Evolutionary conservation across 2,888 invertebrate species (phyloP).

Genomic region (Micoletzkya japonica): DNA sequence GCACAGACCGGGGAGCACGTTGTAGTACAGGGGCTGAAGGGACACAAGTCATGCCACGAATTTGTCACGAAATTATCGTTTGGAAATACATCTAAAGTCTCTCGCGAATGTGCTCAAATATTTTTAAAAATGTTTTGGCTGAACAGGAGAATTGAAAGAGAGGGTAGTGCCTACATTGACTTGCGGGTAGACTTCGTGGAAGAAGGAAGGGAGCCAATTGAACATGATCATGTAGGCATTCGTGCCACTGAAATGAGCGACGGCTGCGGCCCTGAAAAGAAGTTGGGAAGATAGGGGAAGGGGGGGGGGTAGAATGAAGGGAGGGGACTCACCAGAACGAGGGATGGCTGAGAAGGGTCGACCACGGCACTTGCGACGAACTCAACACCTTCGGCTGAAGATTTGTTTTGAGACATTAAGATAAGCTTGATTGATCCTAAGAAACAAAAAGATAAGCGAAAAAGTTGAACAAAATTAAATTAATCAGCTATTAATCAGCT

Average conservation of each 20-base stretch:
- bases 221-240: constrained; percentile 76
- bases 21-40: constrained; percentile 74
- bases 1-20: constrained; percentile 76
- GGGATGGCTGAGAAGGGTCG: constrained; percentile 70
- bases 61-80: too few species aligned
- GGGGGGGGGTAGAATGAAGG: neutral
- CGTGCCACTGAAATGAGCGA: constrained; percentile 76
- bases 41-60: neutral
- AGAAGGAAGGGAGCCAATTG: constrained; percentile 78
- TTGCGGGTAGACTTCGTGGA: constrained; percentile 75
- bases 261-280: constrained; percentile 72
- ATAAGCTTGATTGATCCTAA: too few species aligned
- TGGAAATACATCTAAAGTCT: too few species aligned
- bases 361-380: constrained; percentile 73
- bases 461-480: too few species aligned
- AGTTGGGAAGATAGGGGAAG: neutral
- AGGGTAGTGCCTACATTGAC: constrained; percentile 67
- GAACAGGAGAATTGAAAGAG: neutral
- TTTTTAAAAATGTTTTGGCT: neutral
- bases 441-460: too few species aligned
- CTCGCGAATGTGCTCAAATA: neutral
- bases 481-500: too few species aligned
- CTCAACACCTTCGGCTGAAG: too few species aligned
- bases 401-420: too few species aligned
- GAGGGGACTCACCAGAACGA: constrained; percentile 71